Base-by-base conservation (phyloP, 1,140 invertebrate genomes). In the Philotrypesis tridentata region DNA sequence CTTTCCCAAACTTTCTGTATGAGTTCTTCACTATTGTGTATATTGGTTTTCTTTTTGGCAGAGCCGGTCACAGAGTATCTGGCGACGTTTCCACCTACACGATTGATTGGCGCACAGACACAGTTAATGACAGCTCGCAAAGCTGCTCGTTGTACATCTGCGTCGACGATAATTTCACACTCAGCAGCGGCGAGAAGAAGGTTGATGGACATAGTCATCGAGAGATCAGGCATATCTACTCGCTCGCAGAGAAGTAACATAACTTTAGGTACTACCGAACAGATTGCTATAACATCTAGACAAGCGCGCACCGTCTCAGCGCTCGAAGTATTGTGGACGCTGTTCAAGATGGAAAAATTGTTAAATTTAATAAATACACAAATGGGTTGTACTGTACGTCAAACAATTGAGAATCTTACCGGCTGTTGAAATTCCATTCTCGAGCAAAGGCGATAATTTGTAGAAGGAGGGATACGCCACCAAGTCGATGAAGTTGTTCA, bases 1-100 rank as follows among this genome's bases (percentile, higher is more conserved):
- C 96, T 96, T 89, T 98, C 97, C 98, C 98, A 99, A 40, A 99
- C 95, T 89, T 96, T 97, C 88, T 96, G 95, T 79, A 98, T 95
- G 4, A 98, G 92, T 86, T 98, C 97, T 90, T 98, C 97, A 80
- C 95, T 95, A 75, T 94, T 95, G 83, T 95, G 94, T 33, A 94
- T 91, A 61, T 94, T 94, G 0, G 94, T 93, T 87, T 95, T 96
- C 88, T 96, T 97, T 85, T 95, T 95, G 1, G 94, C 93, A 0
- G 95, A 95, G 60, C 93, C 94, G 23, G 91, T 93, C 72, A 88
- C 87, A 43, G 93, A 95, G 87, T 94, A 95, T 68, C 96, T 91
- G 0, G 93, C 93, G 1, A 96, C 93, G 73, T 92, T 94, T 27
- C 94, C 94, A 68, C 94, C 94, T 80, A 94, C 91, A 89, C 96